Evolutionary conservation across 2,888 invertebrate species (phyloP).

Genomic region (Sepiola atlantica): DNA sequence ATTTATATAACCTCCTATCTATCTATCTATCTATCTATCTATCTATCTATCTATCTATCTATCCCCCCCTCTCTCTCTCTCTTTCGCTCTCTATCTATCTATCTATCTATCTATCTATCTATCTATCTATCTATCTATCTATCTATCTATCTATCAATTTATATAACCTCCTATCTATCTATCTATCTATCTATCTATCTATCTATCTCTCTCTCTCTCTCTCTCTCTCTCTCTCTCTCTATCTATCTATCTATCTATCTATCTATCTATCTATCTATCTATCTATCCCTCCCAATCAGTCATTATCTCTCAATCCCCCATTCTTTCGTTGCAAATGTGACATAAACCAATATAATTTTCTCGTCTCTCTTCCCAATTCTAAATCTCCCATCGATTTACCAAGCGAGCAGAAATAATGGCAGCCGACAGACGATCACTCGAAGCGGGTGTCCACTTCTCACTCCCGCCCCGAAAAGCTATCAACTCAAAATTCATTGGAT

Average conservation of each 20-base stretch:
- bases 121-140: slow-evolving; percentile 37
- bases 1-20: no score
- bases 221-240: not conserved
- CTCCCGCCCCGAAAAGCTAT: not conserved
- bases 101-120: not conserved
- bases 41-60: no score
- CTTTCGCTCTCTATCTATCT: not conserved
- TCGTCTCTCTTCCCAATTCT: not conserved
- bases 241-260: not conserved
- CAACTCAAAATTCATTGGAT: slow-evolving; percentile 32
- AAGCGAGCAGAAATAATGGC: not conserved
- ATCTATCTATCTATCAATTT: slow-evolving; percentile 25
- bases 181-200: not conserved
- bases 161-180: not conserved
- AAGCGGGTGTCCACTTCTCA: not conserved
- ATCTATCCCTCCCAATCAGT: not conserved
- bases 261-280: not conserved
- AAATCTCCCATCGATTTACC: not conserved
- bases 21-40: no score
- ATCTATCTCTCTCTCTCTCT: not conserved
- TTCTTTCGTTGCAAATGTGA: not conserved
- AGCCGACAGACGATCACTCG: not conserved
- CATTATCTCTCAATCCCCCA: not conserved
- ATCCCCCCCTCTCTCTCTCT: no score
- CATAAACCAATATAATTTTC: not conserved